Conservation (phyloP, 2,888 invertebrate species). For the Monoplex corrugatus region DNA sequence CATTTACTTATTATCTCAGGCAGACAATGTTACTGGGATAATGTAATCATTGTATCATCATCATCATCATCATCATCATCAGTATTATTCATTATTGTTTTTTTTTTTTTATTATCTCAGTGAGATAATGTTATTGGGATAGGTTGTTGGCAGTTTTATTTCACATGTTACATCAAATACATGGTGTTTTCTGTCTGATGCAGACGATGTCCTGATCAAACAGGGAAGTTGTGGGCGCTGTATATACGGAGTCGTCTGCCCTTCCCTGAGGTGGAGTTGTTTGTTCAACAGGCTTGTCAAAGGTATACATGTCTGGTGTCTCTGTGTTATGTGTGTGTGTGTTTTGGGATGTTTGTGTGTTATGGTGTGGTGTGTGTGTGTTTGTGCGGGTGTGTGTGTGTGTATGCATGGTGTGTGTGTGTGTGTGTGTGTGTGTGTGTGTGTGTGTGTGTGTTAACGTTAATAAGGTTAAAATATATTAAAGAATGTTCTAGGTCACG, state of each 20-base stretch:
- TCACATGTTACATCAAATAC: neutral
- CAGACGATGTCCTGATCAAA: conserved; percentile 75
- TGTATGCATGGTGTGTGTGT: neutral
- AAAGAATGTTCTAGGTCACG: too few relatives aligned
- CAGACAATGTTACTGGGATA: too few relatives aligned
- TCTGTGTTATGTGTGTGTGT: neutral
- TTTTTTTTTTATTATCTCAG: neutral
- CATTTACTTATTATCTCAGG: too few relatives aligned
- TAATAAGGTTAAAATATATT: too few relatives aligned
- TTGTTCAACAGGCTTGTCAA: conserved; percentile 87
- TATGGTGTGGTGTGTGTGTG: neutral
- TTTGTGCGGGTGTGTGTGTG: neutral
- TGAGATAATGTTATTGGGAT: too few relatives aligned
- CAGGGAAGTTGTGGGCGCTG: conserved; percentile 85
- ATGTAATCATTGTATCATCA: too few relatives aligned
- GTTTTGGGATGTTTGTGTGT: neutral
- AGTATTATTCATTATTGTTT: too few relatives aligned
- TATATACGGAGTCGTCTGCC: conserved; percentile 91
- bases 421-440: neutral
- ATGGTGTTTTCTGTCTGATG: conserved; percentile 2
- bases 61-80: too few relatives aligned
- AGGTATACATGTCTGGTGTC: conserved; percentile 80
- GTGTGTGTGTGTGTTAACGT: too few relatives aligned
- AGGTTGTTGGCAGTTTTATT: too few relatives aligned
- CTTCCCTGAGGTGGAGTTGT: conserved; percentile 91